Evolutionary conservation across 2,797 vertebrate species (phyloP), one percentile per base, ranked within the genome.

Genomic region (Odontamblyopus lacepedii): DNA sequence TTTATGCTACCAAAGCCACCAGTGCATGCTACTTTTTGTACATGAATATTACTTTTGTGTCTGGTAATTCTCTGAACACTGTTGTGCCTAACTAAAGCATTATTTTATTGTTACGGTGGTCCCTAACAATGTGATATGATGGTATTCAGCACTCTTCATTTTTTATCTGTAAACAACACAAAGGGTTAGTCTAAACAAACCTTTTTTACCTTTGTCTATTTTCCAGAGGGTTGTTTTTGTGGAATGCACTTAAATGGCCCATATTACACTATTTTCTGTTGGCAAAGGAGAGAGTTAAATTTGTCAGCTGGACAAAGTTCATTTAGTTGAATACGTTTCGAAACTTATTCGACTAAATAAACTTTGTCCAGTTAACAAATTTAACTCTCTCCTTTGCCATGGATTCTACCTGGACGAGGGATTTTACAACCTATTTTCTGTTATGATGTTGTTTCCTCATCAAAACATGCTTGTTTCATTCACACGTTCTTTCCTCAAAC

Each of bases 1-100:
- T 27, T 75, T 51, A 69, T 35, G 41, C 3, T 71, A 84, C 85
- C 86, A 87, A 89, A 89, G 82, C 75, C 29, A 60, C 50, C 5
- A 51, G 73, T 67, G 72, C 75, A 78, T 79, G 75, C 68, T 69
- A 26, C 68, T 75, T 71, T 32, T 56, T 35, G 19, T 53, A 68
- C 51, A 19, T 8, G 27, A 51, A 50, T 66, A 19, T 50, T 15
- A 51, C 12, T 55, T 61, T 27, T 30, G 18, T 60, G 5, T 6
- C 15, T 12, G 32, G 44, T 73, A 35, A 73, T 32, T 78, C 27
- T 15, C 0, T 7, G 44, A 72, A 70, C 69, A 75, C 70, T 50
- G 68, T 44, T 73, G 76, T 85, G 77, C 77, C 78, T 83, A 53
- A 77, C 78, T 79, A 53, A 78, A 67, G 3, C 6, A 32, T 70